Evolutionary conservation across 2,888 invertebrate species (phyloP).

Genomic region (Ophion ventricosus): DNA sequence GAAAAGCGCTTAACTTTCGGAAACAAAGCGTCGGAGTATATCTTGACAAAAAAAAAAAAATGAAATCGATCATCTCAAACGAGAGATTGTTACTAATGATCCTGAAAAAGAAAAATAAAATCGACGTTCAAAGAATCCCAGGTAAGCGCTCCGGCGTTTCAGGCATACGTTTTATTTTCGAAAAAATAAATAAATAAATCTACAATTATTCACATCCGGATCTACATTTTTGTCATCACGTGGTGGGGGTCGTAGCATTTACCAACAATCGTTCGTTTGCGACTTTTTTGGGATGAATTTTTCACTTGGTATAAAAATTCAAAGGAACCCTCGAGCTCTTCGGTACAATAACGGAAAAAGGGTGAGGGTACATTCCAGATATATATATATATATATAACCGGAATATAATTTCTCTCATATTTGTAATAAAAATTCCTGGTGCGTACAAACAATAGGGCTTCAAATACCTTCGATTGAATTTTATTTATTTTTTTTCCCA

Average conservation of each 20-base stretch:
- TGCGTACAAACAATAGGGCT: constrained; percentile 45
- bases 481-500: constrained; percentile 9
- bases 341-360: not conserved
- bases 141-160: too few species aligned
- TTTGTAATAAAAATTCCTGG: constrained; percentile 46
- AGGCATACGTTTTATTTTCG: not conserved
- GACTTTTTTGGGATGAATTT: too few species aligned
- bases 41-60: too few species aligned
- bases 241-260: too few species aligned
- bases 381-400: constrained; percentile 22
- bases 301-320: too few species aligned
- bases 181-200: constrained; percentile 8
- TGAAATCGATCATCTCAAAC: too few species aligned
- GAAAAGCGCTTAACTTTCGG: too few species aligned
- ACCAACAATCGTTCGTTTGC: too few species aligned
- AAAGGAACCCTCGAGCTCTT: too few species aligned
- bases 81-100: too few species aligned
- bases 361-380: constrained; percentile 17
- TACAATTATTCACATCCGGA: not conserved
- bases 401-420: constrained; percentile 36
- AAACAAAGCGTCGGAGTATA: too few species aligned
- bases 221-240: constrained; percentile 11
- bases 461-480: constrained; percentile 33
- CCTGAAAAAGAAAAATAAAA: too few species aligned
- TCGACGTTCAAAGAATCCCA: constrained; percentile 8